These are phyloP conservation scores for Dioctria linearis DNA, from an alignment of 2,888 invertebrate species.

Conservation along the genomic window DNA sequence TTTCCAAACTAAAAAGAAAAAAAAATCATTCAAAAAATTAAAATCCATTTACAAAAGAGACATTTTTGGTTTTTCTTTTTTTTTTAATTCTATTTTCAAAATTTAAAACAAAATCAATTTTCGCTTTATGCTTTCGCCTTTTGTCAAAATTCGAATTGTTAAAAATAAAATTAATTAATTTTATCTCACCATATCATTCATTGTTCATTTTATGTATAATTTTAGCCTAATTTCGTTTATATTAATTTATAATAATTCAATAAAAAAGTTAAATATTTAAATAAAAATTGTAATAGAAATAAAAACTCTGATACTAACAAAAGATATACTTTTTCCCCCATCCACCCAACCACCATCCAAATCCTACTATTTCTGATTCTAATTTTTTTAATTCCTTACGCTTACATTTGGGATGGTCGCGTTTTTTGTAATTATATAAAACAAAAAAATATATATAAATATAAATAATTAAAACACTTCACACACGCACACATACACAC, in stretches of 20 bases:
- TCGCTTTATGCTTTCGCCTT: conserved; percentile 53
- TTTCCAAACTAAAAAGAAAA: conserved; percentile 18
- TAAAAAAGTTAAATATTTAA: conserved; percentile 28
- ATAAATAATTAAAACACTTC: not conserved
- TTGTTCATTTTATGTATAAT: conserved; percentile 38
- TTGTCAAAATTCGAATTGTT: conserved; percentile 45
- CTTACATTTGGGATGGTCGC: conserved; percentile 41
- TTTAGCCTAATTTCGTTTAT: conserved; percentile 40
- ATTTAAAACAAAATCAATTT: conserved; percentile 16
- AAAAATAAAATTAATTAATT: not conserved
- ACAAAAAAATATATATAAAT: not conserved
- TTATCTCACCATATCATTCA: conserved; percentile 34
- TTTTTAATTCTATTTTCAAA: conserved; percentile 22
- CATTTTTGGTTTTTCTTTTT: conserved; percentile 26
- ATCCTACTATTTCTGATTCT: not conserved
- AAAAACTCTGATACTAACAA: conserved; percentile 48
- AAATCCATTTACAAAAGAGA: conserved; percentile 5
- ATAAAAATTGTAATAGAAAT: conserved; percentile 5
- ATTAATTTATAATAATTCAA: conserved; percentile 1
- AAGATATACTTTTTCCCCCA: conserved; percentile 48
- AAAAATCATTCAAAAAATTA: conserved; percentile 9
- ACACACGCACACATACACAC: not conserved
- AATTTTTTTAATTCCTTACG: conserved; percentile 9
- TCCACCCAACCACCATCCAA: not conserved
- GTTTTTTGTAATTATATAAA: conserved; percentile 19